Evolutionary conservation across 2,888 invertebrate species (phyloP).

Genomic region (Caenorhabditis uteleia): DNA sequence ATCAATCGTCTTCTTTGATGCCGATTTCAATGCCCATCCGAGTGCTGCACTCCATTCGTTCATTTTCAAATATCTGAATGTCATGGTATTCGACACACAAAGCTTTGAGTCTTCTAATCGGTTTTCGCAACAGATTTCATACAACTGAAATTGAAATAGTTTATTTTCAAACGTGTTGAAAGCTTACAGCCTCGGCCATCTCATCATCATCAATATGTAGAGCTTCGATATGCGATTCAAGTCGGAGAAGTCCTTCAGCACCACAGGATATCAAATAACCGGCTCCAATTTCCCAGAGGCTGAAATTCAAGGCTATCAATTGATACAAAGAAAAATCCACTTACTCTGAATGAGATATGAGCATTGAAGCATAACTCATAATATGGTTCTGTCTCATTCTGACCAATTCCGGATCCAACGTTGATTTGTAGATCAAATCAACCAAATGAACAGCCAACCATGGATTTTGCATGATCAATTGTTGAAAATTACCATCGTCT

Average conservation of each 20-base stretch:
- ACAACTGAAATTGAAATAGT: constrained; percentile 9
- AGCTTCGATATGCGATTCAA: constrained; percentile 39
- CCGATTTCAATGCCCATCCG: constrained; percentile 42
- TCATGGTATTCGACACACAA: constrained; percentile 49
- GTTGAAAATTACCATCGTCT: constrained; percentile 26
- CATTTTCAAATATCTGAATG: constrained; percentile 36
- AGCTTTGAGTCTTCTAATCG: constrained; percentile 35
- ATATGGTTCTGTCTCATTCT: constrained; percentile 25
- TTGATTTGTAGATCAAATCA: constrained; percentile 38
- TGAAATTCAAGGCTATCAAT: constrained; percentile 4
- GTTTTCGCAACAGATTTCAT: constrained; percentile 28
- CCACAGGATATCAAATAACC: constrained; percentile 43
- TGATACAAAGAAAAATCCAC: not conserved
- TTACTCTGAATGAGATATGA: constrained; percentile 38
- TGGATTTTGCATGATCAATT: constrained; percentile 37
- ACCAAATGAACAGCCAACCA: constrained; percentile 49
- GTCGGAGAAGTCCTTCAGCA: constrained; percentile 32
- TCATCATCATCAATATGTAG: constrained; percentile 45
- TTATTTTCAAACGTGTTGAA: not conserved
- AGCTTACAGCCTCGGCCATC: constrained; percentile 37
- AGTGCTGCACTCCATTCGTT: constrained; percentile 45
- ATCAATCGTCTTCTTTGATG: constrained; percentile 41
- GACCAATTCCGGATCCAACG: constrained; percentile 21
- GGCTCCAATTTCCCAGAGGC: constrained; percentile 48
- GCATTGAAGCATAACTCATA: constrained; percentile 29